Conservation (phyloP, 2,113 vertebrate species). For the Rhinopithecus roxellana region DNA sequence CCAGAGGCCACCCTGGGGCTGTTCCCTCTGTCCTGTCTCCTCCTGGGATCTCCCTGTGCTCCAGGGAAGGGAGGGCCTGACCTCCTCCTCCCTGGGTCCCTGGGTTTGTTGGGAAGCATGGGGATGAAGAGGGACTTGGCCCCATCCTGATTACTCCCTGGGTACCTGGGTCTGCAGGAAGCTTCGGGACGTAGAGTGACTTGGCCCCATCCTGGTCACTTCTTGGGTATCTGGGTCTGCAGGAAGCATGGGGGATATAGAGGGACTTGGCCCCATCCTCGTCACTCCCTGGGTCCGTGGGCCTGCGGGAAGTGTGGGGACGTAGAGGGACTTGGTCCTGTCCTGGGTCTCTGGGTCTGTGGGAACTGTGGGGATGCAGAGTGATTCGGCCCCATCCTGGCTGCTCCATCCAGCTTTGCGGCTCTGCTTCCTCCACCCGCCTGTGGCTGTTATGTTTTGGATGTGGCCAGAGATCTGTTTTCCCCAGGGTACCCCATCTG, state of each 20-base stretch:
- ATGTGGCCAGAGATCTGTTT: background rate
- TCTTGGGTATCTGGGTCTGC: background rate
- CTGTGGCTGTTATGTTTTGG: background rate
- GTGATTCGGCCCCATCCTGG: background rate
- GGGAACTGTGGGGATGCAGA: no score
- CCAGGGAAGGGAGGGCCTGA: background rate
- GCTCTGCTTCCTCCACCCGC: background rate
- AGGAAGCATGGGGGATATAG: background rate
- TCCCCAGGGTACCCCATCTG: rapidly evolving
- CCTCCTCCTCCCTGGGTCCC: background rate
- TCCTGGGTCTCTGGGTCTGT: no score
- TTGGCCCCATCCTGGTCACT: no score
- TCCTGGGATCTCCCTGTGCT: background rate
- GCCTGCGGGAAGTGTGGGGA: background rate
- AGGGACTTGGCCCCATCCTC: no score
- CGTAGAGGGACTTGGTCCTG: no score
- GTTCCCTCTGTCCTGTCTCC: rapidly evolving
- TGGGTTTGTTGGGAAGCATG: background rate
- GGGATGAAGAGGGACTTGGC: background rate
- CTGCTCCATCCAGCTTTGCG: no score
- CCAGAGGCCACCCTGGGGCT: no score
- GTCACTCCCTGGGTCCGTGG: background rate
- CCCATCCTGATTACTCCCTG: no score
- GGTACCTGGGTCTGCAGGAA: no score
- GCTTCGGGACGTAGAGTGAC: no score